Evolutionary conservation across 2,888 invertebrate species (phyloP).

Genomic region (Xylocampa areola): DNA sequence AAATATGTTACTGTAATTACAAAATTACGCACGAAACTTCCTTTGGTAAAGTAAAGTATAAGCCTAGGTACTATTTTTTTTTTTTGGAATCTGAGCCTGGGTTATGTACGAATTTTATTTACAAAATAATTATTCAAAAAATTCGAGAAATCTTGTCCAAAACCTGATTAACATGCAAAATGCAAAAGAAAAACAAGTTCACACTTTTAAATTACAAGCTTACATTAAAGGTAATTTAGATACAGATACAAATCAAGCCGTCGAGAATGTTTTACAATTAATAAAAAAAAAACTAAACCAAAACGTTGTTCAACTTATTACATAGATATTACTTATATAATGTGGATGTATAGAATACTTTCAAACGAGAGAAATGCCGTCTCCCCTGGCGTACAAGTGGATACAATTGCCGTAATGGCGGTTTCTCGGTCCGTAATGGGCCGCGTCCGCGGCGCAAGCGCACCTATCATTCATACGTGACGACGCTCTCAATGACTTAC

Average conservation of each 20-base stretch:
- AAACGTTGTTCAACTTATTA: constrained; percentile 3
- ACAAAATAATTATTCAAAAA: neutral
- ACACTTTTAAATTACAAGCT: constrained; percentile 8
- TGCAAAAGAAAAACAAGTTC: constrained; percentile 1
- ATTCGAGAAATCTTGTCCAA: neutral
- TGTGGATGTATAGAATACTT: constrained; percentile 23
- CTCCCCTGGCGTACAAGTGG: constrained; percentile 47
- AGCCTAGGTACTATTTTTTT: too few relatives aligned
- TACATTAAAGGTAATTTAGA: constrained; percentile 11
- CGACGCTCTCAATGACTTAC: constrained; percentile 64
- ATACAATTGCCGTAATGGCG: constrained; percentile 70
- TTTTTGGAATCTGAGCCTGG: too few relatives aligned
- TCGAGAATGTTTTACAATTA: neutral
- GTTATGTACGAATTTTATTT: neutral
- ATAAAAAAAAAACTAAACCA: constrained; percentile 14
- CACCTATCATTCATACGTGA: constrained; percentile 69
- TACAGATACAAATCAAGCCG: constrained; percentile 17
- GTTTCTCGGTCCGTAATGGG: constrained; percentile 72
- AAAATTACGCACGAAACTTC: too few relatives aligned
- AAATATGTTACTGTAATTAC: too few relatives aligned
- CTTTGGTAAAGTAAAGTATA: too few relatives aligned
- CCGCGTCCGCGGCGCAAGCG: constrained; percentile 63
- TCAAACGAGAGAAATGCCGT: constrained; percentile 50
- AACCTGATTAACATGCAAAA: constrained; percentile 6
- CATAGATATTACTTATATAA: constrained; percentile 3